These are phyloP conservation scores for Margaritifera margaritifera DNA, from an alignment of 2,888 invertebrate genomes.

Conservation along the genomic window DNA sequence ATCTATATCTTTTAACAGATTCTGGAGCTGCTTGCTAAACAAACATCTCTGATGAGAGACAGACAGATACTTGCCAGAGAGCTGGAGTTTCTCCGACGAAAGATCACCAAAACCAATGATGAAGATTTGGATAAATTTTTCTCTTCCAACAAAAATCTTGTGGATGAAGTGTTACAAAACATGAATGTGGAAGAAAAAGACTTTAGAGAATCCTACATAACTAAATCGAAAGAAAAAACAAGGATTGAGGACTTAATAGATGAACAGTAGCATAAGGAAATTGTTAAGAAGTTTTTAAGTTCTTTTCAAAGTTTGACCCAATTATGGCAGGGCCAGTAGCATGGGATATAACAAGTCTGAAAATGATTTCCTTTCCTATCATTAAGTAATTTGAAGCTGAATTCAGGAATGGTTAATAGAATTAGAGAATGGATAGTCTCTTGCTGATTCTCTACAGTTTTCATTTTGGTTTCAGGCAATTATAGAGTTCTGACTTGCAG, in stretches of 20 bases:
- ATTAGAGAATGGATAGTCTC: no score
- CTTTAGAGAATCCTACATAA: conserved; percentile 34
- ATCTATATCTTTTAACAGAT: conserved; percentile 44
- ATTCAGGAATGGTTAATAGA: no score
- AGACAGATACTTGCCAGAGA: conserved; percentile 65
- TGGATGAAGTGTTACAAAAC: conserved; percentile 60
- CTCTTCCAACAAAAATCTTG: conserved; percentile 54
- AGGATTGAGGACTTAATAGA: conserved; percentile 13
- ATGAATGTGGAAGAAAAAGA: conserved; percentile 53
- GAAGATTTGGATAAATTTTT: conserved; percentile 52
- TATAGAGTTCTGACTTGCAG: no score
- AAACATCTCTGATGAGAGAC: conserved; percentile 61
- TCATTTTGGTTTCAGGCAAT: no score
- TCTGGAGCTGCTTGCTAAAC: conserved; percentile 62
- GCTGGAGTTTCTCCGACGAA: conserved; percentile 66
- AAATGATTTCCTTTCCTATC: no score
- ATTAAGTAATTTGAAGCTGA: no score
- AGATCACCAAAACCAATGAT: conserved; percentile 52
- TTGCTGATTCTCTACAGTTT: no score
- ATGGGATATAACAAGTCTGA: no score
- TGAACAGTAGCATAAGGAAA: no score
- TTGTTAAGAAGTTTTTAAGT: no score
- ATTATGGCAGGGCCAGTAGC: no score
- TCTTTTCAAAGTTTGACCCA: no score
- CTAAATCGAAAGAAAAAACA: conserved; percentile 20